A percentile compares a stretch with the other conserved stretches of the same genome.
Conservation (phyloP, 2,888 invertebrate genomes). For the Spisula solida region DNA sequence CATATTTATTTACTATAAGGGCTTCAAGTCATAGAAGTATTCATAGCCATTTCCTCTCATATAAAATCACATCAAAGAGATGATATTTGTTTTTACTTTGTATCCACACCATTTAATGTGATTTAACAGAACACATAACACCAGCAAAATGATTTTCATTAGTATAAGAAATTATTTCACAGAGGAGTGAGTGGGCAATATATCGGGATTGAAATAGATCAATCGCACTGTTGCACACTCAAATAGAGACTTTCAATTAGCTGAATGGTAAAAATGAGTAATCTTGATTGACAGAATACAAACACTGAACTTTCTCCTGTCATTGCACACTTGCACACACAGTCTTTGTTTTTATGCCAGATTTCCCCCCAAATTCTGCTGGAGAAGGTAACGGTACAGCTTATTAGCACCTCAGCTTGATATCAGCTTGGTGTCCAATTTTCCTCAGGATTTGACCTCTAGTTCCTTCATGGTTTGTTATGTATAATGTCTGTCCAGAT, state of each 20-base stretch:
- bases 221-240: not conserved
- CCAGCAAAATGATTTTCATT: not conserved
- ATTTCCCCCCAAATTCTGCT: too few species aligned
- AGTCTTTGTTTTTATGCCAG: too few species aligned
- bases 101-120: not conserved
- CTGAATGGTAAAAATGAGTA: not conserved
- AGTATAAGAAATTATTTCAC: not conserved
- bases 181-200: not conserved
- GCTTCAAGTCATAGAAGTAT: not conserved
- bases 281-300: not conserved
- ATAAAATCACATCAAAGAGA: not conserved
- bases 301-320: not conserved
- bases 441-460: too few species aligned
- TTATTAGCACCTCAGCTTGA: too few species aligned
- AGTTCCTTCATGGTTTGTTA: too few species aligned
- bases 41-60: too few species aligned
- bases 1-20: not conserved
- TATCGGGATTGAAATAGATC: not conserved
- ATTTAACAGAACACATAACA: not conserved
- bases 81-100: not conserved
- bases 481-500: too few species aligned
- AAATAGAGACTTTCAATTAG: constrained; percentile 11
- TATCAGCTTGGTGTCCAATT: too few species aligned
- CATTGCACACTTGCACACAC: not conserved
- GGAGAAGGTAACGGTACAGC: too few species aligned